phyloP scores from a whole-genome alignment of 2,888 invertebrate genomes.

The Aspidiotus rigidus region DNA sequence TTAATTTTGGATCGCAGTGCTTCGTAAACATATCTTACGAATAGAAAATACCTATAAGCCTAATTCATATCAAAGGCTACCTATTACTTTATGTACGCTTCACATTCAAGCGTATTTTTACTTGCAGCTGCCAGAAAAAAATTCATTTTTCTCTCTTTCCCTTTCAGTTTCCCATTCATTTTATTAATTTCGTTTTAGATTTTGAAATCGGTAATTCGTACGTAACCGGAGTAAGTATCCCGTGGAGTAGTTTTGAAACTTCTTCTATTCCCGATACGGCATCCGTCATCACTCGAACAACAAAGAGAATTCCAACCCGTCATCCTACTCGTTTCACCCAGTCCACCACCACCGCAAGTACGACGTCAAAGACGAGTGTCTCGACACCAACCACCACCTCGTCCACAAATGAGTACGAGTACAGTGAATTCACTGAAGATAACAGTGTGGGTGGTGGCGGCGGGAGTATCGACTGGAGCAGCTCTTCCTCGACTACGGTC shows the following conservation, averaged over 20 bases:
- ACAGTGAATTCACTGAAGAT: not conserved
- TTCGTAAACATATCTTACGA: too few relatives aligned
- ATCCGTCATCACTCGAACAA: slow-evolving; percentile 28
- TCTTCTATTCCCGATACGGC: not conserved
- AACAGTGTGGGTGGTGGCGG: not conserved
- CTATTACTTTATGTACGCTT: too few relatives aligned
- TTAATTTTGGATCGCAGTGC: too few relatives aligned
- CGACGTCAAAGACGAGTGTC: slow-evolving; percentile 38
- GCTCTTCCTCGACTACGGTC: not conserved
- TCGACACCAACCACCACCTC: slow-evolving; percentile 34
- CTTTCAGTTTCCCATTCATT: too few relatives aligned
- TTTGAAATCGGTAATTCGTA: not conserved
- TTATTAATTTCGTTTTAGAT: not conserved
- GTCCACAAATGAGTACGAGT: slow-evolving; percentile 31
- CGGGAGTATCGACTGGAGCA: slow-evolving; percentile 2
- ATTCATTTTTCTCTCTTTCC: too few relatives aligned
- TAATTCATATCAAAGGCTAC: too few relatives aligned
- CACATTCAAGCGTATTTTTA: too few relatives aligned
- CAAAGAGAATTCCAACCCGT: slow-evolving; percentile 37
- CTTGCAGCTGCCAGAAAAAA: too few relatives aligned
- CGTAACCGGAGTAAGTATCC: not conserved
- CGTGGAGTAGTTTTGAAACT: slow-evolving; percentile 1
- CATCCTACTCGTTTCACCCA: slow-evolving; percentile 36
- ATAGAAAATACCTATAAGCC: too few relatives aligned
- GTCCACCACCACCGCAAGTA: slow-evolving; percentile 36